Percentiles rank a stretch among this genome's conserved stretches.
Conservation (phyloP, 2,888 invertebrate genomes). For the Antheraea assamensis region DNA sequence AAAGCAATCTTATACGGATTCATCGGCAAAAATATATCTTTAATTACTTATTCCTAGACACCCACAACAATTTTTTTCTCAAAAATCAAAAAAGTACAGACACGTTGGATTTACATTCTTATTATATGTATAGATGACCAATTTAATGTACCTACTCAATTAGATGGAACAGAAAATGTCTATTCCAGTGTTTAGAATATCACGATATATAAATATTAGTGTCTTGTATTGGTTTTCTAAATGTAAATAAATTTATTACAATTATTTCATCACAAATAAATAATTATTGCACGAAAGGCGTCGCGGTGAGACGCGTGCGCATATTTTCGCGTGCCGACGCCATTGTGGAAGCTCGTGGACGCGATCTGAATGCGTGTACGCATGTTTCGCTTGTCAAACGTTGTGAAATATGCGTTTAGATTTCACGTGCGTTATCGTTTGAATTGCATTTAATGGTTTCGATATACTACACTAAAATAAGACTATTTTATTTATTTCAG, state of each 20-base stretch:
- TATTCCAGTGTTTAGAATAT: too few relatives aligned
- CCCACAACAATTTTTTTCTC: too few relatives aligned
- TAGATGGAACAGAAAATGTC: too few relatives aligned
- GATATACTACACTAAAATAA: neutral
- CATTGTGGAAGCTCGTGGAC: conserved; percentile 60
- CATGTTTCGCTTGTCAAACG: conserved; percentile 25
- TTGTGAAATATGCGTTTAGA: conserved; percentile 16
- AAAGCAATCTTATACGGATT: too few relatives aligned
- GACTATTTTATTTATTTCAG: neutral
- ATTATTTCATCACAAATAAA: conserved; percentile 35
- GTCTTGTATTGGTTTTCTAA: neutral
- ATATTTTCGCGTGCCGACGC: conserved; percentile 70
- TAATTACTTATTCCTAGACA: too few relatives aligned
- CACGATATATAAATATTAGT: too few relatives aligned
- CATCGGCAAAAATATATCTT: too few relatives aligned
- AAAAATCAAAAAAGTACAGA: too few relatives aligned
- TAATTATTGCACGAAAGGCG: conserved; percentile 36
- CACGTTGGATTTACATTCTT: too few relatives aligned
- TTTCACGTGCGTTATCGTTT: neutral
- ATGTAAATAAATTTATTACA: neutral
- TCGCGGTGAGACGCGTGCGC: conserved; percentile 55
- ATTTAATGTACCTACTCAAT: too few relatives aligned
- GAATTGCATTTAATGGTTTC: neutral
- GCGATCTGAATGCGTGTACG: conserved; percentile 59
- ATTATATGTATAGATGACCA: too few relatives aligned